Evolutionary conservation across 53 echinoderm and acorn worm species (phyloP).

Genomic region (Henricia sp.): DNA sequence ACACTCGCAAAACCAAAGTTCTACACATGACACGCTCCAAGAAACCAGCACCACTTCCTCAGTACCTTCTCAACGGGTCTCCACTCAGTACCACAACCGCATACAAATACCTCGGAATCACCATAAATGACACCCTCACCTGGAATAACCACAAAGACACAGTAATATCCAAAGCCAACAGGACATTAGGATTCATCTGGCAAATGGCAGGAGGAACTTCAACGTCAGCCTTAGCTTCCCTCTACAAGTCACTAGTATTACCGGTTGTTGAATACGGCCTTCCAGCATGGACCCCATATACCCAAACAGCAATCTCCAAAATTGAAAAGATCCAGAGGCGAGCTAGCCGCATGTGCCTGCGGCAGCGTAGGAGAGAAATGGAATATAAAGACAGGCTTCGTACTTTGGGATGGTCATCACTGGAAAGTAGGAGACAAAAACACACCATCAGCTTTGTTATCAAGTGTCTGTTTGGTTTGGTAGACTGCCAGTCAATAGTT

Average conservation of each 20-base stretch:
- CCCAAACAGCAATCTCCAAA: neutral
- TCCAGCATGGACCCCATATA: slow-evolving; percentile 16
- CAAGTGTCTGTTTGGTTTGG: too few relatives aligned
- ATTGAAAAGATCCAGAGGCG: slow-evolving; percentile 1
- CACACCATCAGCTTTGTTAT: too few relatives aligned
- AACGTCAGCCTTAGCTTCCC: neutral
- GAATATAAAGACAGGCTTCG: slow-evolving; percentile 3
- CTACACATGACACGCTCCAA: slow-evolving; percentile 14
- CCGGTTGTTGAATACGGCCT: slow-evolving; percentile 11
- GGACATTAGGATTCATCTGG: slow-evolving; percentile 4
- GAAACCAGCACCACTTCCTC: neutral
- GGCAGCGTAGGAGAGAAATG: neutral
- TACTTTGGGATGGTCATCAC: neutral
- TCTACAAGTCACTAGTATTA: neutral
- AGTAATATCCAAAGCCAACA: neutral
- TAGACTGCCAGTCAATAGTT: too few relatives aligned
- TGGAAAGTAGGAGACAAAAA: slow-evolving; percentile 1
- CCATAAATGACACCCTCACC: too few relatives aligned
- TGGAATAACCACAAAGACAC: too few relatives aligned
- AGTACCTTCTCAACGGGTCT: neutral
- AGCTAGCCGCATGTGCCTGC: slow-evolving; percentile 1
- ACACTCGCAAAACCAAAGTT: neutral
- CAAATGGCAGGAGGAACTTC: neutral
- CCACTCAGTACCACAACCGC: neutral
- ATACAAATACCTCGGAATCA: too few relatives aligned